A percentile compares a stretch with the other conserved stretches of the same genome.
Evolutionary conservation across 2,888 invertebrate species (phyloP).

Genomic region (Pristionchus maxplancki): DNA sequence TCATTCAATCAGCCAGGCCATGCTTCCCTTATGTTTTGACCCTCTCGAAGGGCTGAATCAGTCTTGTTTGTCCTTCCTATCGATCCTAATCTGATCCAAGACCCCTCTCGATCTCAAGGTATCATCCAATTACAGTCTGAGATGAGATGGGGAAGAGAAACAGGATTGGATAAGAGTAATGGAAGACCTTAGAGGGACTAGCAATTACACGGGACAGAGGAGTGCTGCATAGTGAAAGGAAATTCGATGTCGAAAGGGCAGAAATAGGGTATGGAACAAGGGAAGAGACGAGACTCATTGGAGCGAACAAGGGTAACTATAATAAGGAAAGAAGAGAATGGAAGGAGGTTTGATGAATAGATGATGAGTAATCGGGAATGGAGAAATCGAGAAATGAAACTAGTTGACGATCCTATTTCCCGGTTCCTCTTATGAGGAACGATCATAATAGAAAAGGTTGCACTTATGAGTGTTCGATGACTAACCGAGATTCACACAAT

Average conservation of each 20-base stretch:
- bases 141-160: constrained; percentile 32
- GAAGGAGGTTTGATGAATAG: not conserved
- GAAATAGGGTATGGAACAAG: constrained; percentile 18
- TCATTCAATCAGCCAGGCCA: not conserved
- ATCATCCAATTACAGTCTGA: constrained; percentile 46
- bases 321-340: not conserved
- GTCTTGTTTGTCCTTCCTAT: not conserved
- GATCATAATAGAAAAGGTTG: not conserved
- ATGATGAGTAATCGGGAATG: not conserved
- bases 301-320: not conserved
- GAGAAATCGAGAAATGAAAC: not conserved
- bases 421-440: not conserved
- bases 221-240: not conserved
- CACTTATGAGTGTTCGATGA: not conserved
- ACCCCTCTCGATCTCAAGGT: constrained; percentile 38
- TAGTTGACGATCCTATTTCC: not conserved
- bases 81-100: not conserved
- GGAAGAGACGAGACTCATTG: not conserved
- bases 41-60: not conserved
- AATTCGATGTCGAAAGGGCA: constrained; percentile 28
- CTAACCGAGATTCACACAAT: not conserved
- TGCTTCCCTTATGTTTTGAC: constrained; percentile 9
- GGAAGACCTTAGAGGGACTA: constrained; percentile 47
- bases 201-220: constrained; percentile 11
- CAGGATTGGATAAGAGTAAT: constrained; percentile 48